These are phyloP conservation scores for Hylaeus anthracinus DNA, from an alignment of 1,140 invertebrate genomes.

Conservation along the genomic window DNA sequence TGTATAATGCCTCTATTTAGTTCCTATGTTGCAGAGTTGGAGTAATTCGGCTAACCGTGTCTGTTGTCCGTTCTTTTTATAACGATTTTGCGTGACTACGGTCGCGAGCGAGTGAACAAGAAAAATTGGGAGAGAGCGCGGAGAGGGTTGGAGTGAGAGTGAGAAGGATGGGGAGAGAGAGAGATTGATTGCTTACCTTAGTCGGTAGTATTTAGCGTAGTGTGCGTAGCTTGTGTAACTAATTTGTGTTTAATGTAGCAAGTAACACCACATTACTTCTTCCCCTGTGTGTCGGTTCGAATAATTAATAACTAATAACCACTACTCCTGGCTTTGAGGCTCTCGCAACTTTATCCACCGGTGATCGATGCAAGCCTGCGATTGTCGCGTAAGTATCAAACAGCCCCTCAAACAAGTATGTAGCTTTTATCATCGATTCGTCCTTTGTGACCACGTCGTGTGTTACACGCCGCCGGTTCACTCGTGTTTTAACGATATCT, in stretches of 20 bases:
- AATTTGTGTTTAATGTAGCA: slow-evolving; percentile 80
- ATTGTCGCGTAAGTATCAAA: slow-evolving; percentile 69
- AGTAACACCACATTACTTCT: slow-evolving; percentile 78
- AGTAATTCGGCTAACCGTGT: slow-evolving; percentile 6
- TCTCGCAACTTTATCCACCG: slow-evolving; percentile 71
- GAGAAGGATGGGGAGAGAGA: background rate
- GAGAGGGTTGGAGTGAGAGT: background rate
- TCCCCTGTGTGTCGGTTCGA: slow-evolving; percentile 76
- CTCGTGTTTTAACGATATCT: slow-evolving; percentile 14
- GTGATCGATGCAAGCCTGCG: slow-evolving; percentile 64
- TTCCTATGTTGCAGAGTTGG: background rate
- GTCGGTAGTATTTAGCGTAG: slow-evolving; percentile 64
- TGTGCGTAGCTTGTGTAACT: slow-evolving; percentile 80
- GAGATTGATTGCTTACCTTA: slow-evolving; percentile 53
- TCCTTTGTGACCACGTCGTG: slow-evolving; percentile 20
- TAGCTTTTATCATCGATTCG: slow-evolving; percentile 53
- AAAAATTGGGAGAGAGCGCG: background rate
- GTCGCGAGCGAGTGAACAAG: background rate
- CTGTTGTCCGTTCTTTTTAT: background rate
- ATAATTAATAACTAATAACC: slow-evolving; percentile 80
- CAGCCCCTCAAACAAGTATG: slow-evolving; percentile 61
- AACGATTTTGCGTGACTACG: slow-evolving; percentile 1
- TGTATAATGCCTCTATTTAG: background rate
- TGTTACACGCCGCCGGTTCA: slow-evolving; percentile 43
- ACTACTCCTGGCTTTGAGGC: slow-evolving; percentile 72